Percentiles rank a stretch among this genome's conserved stretches.
phyloP scores from a whole-genome alignment of 2,113 vertebrate species.

The Bolborhynchus lineola region DNA sequence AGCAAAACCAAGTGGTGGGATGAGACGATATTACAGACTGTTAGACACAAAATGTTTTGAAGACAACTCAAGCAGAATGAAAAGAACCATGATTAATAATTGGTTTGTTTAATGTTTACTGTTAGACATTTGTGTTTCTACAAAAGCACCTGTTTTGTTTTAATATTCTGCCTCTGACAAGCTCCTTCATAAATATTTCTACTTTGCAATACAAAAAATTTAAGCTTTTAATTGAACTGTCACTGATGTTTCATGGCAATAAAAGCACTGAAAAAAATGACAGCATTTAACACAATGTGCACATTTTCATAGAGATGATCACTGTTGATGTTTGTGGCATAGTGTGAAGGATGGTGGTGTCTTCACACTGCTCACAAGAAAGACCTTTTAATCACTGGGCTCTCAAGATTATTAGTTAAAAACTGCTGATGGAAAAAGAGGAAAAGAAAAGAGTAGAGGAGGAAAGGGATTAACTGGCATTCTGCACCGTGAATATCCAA shows the following conservation, averaged over 20 bases:
- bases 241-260: slow-evolving; percentile 49
- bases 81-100: slow-evolving; percentile 29
- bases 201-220: slow-evolving; percentile 48
- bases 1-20: neutral
- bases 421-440: neutral
- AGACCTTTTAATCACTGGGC: neutral
- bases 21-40: neutral
- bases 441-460: neutral
- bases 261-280: slow-evolving; percentile 40
- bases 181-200: slow-evolving; percentile 66
- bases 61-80: neutral
- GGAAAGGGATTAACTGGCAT: neutral
- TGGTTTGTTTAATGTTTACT: slow-evolving; percentile 28
- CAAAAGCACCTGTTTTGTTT: slow-evolving; percentile 53
- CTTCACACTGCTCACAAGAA: neutral
- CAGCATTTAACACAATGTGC: slow-evolving; percentile 24
- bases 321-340: neutral
- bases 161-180: neutral
- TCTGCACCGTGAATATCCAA: neutral
- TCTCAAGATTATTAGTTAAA: neutral
- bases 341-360: neutral
- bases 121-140: slow-evolving; percentile 9
- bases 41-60: neutral
- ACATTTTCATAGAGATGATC: slow-evolving; percentile 1
- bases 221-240: slow-evolving; percentile 64